These are phyloP conservation scores for Exephanes ischioxanthus DNA, from an alignment of 2,888 invertebrate species.

Conservation along the genomic window DNA sequence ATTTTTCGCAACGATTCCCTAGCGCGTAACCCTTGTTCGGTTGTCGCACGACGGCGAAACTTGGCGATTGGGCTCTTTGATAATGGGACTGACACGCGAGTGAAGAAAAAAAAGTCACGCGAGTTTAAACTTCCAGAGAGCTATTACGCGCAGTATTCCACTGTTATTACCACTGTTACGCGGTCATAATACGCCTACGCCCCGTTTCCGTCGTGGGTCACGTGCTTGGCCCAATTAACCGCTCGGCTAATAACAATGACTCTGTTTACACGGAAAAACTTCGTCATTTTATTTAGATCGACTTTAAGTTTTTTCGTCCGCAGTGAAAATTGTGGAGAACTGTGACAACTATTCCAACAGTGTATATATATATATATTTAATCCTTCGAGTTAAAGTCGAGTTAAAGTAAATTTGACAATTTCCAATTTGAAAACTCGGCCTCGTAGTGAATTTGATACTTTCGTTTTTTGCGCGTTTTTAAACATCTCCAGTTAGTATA, in stretches of 20 bases:
- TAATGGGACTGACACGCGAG: conserved; percentile 55
- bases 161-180: conserved; percentile 44
- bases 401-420: too few relatives aligned
- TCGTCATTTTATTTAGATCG: conserved; percentile 19
- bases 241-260: conserved; percentile 43
- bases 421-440: too few relatives aligned
- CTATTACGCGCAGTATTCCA: conserved; percentile 24
- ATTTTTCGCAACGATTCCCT: background rate
- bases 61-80: conserved; percentile 43
- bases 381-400: background rate
- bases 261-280: conserved; percentile 31
- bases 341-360: background rate
- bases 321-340: background rate
- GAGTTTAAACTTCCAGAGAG: conserved; percentile 13
- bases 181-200: conserved; percentile 48
- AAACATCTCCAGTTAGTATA: too few relatives aligned
- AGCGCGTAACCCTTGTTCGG: background rate
- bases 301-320: background rate
- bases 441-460: too few relatives aligned
- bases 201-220: conserved; percentile 50
- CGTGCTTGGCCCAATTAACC: conserved; percentile 45
- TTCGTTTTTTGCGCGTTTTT: too few relatives aligned
- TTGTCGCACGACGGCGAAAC: background rate
- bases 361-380: background rate
- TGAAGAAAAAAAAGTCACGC: conserved; percentile 51